Base-by-base conservation (phyloP, 2,888 invertebrate genomes). In the Hypena proboscidalis region DNA sequence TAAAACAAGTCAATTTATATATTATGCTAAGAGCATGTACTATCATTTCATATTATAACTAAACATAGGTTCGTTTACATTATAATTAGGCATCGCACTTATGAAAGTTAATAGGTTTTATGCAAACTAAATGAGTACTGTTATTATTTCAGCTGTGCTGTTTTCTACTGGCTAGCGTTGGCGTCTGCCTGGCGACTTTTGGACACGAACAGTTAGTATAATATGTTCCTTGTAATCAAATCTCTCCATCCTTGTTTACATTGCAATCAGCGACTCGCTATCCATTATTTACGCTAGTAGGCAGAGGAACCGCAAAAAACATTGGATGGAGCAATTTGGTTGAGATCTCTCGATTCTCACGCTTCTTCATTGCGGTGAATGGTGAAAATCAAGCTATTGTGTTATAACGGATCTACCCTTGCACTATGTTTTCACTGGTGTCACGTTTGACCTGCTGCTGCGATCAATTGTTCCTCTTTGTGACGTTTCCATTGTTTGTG, bases 191-290 rank as follows among this genome's bases (percentile, higher is more conserved):
- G 71, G 90, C 90, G 80, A 90, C 90, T 78, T 90, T 90, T 77
- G 90, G 90, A 76, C 73, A 79, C 76, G 87, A 90, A 85, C 90
- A 90, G 90, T 90, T 80, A 90, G 90, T 90, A 88, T 82, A 49
- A 65, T 68, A 62, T 68, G 71, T 67, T 73, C 61, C 52, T 41
- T 34, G 38, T 21, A 32, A 31, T 31, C 21, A 35, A 54, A 44
- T 64, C 63, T 51, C 61, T 54, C 50, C 47, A 58, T 59, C 52
- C 44, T 49, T 48, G 49, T 51, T 50, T 52, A 48, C 54, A 48
- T 63, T 41, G 17, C 34, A 58, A 37, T 63, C 54, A 41, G 21
- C 23, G 11, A 38, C n/a, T 50, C 36, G 52, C 51, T 33, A 33
- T 41, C 53, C 56, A 70, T 77, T 74, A 73, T 62, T 62, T 50